Base-by-base conservation (phyloP, 1,140 invertebrate species). In the Trichogramma pretiosum region DNA sequence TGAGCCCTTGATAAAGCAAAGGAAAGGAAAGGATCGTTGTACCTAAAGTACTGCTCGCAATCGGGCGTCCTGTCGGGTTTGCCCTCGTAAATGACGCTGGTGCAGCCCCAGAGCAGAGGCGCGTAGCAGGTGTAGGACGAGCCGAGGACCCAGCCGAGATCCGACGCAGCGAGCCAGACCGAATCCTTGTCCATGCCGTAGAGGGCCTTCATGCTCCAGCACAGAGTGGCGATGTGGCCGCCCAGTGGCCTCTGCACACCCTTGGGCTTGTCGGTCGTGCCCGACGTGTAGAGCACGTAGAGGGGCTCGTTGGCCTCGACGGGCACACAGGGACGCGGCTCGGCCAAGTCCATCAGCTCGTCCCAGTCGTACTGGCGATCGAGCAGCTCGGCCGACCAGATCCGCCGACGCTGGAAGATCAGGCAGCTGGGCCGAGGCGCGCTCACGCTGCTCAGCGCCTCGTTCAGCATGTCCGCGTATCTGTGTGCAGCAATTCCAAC, bases 51-150 rank as follows among this genome's bases (percentile, higher is more conserved):
- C 61, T 91, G 86, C 21, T 85, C 84, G 4, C 89, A 82, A 72
- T 95, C 85, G 0, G 92, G 92, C 1, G 92, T 95, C 43, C 89
- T 80, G 56, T 94, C 89, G 0, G 92, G 92, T 62, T 95, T 96
- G 2, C 93, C 93, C 71, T 97, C 93, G 68, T 92, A 96, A 70
- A 97, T 79, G 2, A 97, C 75, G 53, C 86, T 87, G 0, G 90
- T 93, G 24, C 83, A 74, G 1, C 90, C 84, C 53, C 83, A 81
- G 0, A 90, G 64, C 0, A 96, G 70, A 0, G 93, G 92, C 3
- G 82, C 91, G 56, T 96, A 96, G 62, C 87, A 90, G 44, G 94
- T 94, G 60, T 93, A 96, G 0, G 89, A 92, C 64, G 93, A 90
- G 3, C 92, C 92, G 3, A 94, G 90, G 0, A 95, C 89, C 93